Percentiles rank a stretch among this genome's conserved stretches.
These are phyloP conservation scores for Himantopus leucocephalus DNA, from an alignment of 2,113 vertebrate genomes.

Conservation along the genomic window DNA sequence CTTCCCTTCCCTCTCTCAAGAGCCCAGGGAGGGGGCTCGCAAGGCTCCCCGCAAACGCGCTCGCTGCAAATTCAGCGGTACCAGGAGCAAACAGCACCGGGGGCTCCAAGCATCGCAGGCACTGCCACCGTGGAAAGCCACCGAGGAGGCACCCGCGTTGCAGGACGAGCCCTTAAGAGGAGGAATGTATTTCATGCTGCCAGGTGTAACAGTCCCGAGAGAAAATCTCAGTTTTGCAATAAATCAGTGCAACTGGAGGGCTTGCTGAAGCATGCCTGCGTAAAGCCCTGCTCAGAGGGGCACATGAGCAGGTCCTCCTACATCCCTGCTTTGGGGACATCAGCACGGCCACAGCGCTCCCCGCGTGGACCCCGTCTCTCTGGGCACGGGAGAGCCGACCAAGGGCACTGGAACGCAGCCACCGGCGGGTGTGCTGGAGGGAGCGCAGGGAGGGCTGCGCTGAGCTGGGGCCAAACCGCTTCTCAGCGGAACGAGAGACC, in stretches of 20 bases:
- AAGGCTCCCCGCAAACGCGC: background rate
- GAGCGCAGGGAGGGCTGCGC: too few relatives aligned
- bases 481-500: background rate
- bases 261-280: accelerated
- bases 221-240: background rate
- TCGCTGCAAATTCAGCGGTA: accelerated
- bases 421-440: background rate
- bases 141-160: background rate
- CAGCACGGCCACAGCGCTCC: background rate
- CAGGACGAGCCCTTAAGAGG: background rate
- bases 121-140: accelerated
- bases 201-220: background rate
- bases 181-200: background rate
- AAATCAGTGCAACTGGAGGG: background rate
- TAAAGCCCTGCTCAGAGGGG: background rate
- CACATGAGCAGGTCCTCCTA: background rate
- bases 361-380: background rate
- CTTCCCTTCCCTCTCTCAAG: background rate
- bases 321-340: background rate
- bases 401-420: background rate
- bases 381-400: background rate
- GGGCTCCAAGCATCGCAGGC: accelerated
- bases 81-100: accelerated
- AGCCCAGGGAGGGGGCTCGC: background rate
- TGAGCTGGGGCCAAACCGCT: background rate